Evolutionary conservation across 2,888 invertebrate genomes (phyloP), one percentile per base, ranked within the genome.

Genomic region (Apotomis turbidana): DNA sequence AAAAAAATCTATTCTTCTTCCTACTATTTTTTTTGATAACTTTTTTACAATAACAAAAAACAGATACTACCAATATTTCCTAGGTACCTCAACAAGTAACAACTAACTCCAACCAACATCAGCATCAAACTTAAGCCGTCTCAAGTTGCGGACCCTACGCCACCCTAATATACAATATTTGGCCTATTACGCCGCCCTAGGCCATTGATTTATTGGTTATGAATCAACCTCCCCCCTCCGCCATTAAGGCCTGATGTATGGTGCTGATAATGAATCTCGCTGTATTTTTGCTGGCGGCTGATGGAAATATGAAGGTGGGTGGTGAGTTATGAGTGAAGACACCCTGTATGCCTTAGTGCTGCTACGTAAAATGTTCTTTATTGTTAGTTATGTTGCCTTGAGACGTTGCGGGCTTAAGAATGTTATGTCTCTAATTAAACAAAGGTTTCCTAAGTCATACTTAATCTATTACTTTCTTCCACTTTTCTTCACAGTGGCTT

Each of bases 201-300:
- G 83, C 82, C 89, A 92, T 93, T 93, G 93, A 93, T 93, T 93
- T 93, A 93, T 93, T 81, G 92, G 90, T 91, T 91, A 93, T 92
- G 91, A 93, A 93, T 93, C 93, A 91, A 87, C 89, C 88, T 78
- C 81, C 80, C 81, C 83, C 78, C 79, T 75, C 73, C 82, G 80
- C 87, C 86, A 88, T 89, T 87, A 88, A 83, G 77, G 80, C 75
- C 78, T 76, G 76, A 77, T 77, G 76, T 76, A 77, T 77, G 68
- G 74, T 27, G 68, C 74, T 69, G 77, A 77, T 77, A 77, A 77
- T 77, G 77, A 77, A 76, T 76, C 76, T 74, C 71, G 74, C 70
- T 76, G 73, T 74, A 74, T 74, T 77, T 76, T 76, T 76, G 75
- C 75, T 62, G 74, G 72, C 71, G 71, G 68, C 69, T 77, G 77